These are phyloP conservation scores for Brienomyrus brachyistius DNA, from an alignment of 2,113 vertebrate species.

Conservation along the genomic window DNA sequence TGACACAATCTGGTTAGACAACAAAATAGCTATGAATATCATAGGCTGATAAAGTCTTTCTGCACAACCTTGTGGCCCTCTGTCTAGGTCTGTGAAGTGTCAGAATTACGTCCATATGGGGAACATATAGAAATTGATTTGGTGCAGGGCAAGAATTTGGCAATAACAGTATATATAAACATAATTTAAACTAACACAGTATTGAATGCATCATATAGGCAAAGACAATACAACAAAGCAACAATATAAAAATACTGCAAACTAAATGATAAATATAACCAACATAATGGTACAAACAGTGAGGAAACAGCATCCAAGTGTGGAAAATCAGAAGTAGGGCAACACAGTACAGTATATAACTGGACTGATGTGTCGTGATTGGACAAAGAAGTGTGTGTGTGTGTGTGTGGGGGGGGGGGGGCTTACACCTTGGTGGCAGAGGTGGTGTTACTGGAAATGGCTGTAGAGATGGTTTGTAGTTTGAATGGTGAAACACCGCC, in stretches of 20 bases:
- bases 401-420: neutral
- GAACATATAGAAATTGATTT: neutral
- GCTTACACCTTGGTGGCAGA: neutral
- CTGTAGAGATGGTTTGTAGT: neutral
- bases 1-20: neutral
- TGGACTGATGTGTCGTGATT: neutral
- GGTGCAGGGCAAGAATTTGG: neutral
- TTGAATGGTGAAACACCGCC: neutral
- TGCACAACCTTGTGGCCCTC: neutral
- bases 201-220: neutral
- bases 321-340: neutral
- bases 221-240: neutral
- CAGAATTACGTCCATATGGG: neutral
- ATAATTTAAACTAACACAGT: neutral
- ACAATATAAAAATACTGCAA: neutral
- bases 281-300: neutral
- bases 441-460: neutral
- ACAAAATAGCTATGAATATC: neutral
- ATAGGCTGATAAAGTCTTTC: neutral
- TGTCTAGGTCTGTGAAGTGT: neutral
- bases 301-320: neutral
- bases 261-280: neutral
- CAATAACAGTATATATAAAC: neutral
- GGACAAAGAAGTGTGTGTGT: neutral
- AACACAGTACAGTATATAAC: neutral